These are phyloP conservation scores for Cepaea nemoralis DNA, from an alignment of 1,140 invertebrate species.

Conservation along the genomic window DNA sequence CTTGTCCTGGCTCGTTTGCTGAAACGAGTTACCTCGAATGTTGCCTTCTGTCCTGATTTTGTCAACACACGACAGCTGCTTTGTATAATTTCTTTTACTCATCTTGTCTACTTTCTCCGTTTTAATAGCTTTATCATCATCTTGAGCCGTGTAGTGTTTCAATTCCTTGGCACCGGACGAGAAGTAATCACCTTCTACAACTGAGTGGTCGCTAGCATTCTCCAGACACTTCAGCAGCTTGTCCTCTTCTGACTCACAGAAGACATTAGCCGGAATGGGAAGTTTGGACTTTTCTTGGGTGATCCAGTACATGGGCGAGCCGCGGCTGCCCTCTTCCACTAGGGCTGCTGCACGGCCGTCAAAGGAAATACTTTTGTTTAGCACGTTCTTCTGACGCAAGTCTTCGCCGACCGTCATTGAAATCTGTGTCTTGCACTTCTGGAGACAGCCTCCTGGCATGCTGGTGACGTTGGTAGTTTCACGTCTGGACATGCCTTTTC, in stretches of 20 bases:
- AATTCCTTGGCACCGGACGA: neutral
- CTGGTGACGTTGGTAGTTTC: neutral
- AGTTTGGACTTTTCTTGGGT: neutral
- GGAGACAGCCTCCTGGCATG: neutral
- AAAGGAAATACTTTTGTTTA: neutral
- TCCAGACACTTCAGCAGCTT: neutral
- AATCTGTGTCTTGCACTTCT: neutral
- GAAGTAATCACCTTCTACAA: neutral
- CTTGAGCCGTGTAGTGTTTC: neutral
- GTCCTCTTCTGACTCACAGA: neutral
- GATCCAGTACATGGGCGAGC: constrained; percentile 6
- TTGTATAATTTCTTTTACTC: neutral
- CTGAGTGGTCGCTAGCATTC: neutral
- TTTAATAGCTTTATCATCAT: neutral
- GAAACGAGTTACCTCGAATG: neutral
- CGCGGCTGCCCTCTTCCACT: neutral
- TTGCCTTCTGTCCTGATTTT: neutral
- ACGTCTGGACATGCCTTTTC: neutral
- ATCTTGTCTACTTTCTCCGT: neutral
- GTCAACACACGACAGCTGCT: neutral
- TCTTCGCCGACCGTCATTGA: neutral
- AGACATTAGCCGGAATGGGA: neutral
- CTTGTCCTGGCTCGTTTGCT: neutral
- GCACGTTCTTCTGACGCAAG: neutral
- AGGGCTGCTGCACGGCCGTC: neutral